These are phyloP conservation scores for Periophthalmus magnuspinnatus DNA, from an alignment of 2,797 vertebrate species.

Conservation along the genomic window DNA sequence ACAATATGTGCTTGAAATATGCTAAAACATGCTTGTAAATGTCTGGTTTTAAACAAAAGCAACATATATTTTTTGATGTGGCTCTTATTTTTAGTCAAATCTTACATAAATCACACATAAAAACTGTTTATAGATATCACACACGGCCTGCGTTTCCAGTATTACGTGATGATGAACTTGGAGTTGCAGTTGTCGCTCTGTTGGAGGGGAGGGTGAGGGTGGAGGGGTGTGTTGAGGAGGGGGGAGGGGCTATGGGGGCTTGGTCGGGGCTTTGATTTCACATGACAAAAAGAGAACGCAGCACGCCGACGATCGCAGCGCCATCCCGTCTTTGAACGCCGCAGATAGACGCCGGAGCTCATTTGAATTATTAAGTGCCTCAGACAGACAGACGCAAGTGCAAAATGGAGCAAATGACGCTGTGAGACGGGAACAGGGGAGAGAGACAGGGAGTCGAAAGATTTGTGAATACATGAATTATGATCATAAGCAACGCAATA, in stretches of 20 bases:
- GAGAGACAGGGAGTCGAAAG: neutral
- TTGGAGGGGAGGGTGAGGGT: constrained; percentile 44
- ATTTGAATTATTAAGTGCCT: constrained; percentile 76
- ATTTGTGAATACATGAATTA: neutral
- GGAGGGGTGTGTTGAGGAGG: constrained; percentile 14
- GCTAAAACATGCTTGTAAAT: no score
- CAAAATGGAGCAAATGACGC: constrained; percentile 23
- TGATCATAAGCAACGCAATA: neutral
- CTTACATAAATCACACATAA: no score
- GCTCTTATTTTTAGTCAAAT: no score
- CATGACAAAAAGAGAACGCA: constrained; percentile 67
- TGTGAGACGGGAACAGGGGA: constrained; percentile 31
- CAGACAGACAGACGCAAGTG: constrained; percentile 44
- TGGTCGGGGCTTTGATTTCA: constrained; percentile 66
- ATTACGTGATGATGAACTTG: constrained; percentile 29
- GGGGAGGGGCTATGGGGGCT: constrained; percentile 28
- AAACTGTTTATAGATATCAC: neutral
- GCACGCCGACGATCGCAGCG: constrained; percentile 65
- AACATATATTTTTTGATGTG: no score
- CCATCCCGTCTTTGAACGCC: constrained; percentile 65
- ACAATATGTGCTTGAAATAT: no score
- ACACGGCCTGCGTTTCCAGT: neutral
- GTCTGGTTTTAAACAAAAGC: no score
- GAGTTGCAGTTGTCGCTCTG: constrained; percentile 60
- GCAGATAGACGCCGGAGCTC: constrained; percentile 61